Base-by-base conservation (phyloP, 2,113 vertebrate genomes). In the Nothobranchius furzeri region DNA sequence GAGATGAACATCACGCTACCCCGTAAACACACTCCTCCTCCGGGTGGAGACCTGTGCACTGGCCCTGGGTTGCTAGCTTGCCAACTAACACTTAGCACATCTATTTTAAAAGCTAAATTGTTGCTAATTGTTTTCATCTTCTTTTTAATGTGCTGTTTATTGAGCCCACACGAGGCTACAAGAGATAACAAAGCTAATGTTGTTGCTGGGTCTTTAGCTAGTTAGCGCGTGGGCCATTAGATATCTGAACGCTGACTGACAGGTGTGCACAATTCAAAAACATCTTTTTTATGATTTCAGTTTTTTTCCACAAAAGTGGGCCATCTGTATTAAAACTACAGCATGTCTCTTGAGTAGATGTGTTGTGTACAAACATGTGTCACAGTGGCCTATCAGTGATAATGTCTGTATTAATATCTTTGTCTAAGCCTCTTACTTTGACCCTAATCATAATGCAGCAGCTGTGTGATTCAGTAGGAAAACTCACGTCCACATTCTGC, bases 341-440 rank as follows among this genome's bases (percentile, higher is more conserved):
- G 15, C 30, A 30, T 10, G 48, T 36, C 10, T 35, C 1, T 24
- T 13, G 35, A 59, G 25, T 25, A 40, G 49, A 10, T 55, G 35
- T 60, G 35, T 14, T 68, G 52, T 72, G 46, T 52, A 42, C 60
- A 70, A 60, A 61, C 64, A 80, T 40, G 64, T 79, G 74, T 78
- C 70, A 68, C 45, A 6, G 45, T 64, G 45, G 59, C 59, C 64
- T 75, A 5, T 81, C 75, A 79, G 75, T 65, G 36, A 56, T 68
- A 48, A 60, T 75, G 75, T 80, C 70, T 77, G 68, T 87, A 87
- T 88, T 89, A 84, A 89, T 91, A 87, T 84, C 76, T 79, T 20
- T 64, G 25, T 72, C 40, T 90, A 81, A 91, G 90, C 90, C 90
- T 90, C 86, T 90, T 90, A 85, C 75, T 74, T 84, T 79, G 76